These are phyloP conservation scores for Choloepus hoffmanni DNA, from an alignment of 2,113 vertebrate species.

Conservation along the genomic window DNA sequence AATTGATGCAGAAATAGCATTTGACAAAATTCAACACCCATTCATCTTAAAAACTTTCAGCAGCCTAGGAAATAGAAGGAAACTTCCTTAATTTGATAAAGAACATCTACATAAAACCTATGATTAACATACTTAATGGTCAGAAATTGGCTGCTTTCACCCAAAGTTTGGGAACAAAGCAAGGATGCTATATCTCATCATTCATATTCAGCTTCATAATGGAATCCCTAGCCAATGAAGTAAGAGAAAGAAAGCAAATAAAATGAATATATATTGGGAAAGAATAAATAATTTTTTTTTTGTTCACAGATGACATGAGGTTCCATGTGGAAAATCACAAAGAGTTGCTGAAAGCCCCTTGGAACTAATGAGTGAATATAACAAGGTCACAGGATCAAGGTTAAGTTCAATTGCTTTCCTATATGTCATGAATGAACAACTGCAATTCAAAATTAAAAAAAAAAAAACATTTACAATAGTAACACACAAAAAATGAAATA, in stretches of 20 bases:
- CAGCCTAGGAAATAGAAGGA: too few relatives aligned
- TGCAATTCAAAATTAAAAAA: background rate
- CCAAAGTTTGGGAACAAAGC: background rate
- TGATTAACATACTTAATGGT: background rate
- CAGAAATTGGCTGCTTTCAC: background rate
- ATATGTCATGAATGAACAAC: background rate
- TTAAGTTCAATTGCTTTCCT: background rate
- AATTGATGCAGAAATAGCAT: too few relatives aligned
- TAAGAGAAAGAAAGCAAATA: too few relatives aligned
- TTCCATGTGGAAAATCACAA: too few relatives aligned
- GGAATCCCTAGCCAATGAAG: too few relatives aligned
- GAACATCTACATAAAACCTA: background rate
- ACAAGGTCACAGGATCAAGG: background rate
- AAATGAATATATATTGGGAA: background rate
- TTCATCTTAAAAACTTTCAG: too few relatives aligned
- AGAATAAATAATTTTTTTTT: background rate
- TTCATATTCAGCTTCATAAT: too few relatives aligned
- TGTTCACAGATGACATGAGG: background rate
- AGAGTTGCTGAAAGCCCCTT: background rate
- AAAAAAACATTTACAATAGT: background rate
- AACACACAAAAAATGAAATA: background rate
- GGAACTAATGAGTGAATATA: background rate
- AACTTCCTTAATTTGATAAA: constrained; percentile 18
- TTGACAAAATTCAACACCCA: too few relatives aligned
- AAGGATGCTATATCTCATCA: background rate